phyloP scores from a whole-genome alignment of 2,797 vertebrate genomes.

The Acanthurus lineatus region DNA sequence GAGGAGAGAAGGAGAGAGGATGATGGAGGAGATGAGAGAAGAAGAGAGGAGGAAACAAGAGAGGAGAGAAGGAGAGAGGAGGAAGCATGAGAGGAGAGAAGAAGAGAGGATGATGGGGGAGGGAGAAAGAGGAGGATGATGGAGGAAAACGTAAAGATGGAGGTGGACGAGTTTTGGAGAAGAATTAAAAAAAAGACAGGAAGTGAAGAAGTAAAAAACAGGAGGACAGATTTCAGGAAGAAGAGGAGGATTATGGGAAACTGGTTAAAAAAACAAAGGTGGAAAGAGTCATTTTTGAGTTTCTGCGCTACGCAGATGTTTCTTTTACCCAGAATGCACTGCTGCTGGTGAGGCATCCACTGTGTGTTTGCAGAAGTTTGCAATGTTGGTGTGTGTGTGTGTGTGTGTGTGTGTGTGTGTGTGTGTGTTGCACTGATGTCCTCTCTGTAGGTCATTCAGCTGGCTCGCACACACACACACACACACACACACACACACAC shows the following conservation, averaged over 20 bases:
- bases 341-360: background rate
- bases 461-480: slow-evolving; percentile 6
- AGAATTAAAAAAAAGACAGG: background rate
- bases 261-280: background rate
- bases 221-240: too few species aligned
- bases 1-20: too few species aligned
- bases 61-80: too few species aligned
- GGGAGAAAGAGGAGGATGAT: background rate
- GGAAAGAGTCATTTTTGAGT: background rate
- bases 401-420: slow-evolving; percentile 31
- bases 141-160: background rate
- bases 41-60: background rate
- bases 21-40: too few species aligned
- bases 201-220: background rate
- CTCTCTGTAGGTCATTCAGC: slow-evolving; percentile 31
- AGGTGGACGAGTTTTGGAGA: too few species aligned
- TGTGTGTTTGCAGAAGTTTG: slow-evolving; percentile 21
- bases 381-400: slow-evolving; percentile 6
- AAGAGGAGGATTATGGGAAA: slow-evolving; percentile 18
- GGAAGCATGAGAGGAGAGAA: too few species aligned
- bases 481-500: slow-evolving; percentile 30
- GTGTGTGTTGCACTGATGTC: slow-evolving; percentile 22
- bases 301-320: slow-evolving; percentile 20
- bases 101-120: background rate
- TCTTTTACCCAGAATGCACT: slow-evolving; percentile 36